phyloP scores from a whole-genome alignment of 2,113 vertebrate species.

The Ameiurus melas region DNA sequence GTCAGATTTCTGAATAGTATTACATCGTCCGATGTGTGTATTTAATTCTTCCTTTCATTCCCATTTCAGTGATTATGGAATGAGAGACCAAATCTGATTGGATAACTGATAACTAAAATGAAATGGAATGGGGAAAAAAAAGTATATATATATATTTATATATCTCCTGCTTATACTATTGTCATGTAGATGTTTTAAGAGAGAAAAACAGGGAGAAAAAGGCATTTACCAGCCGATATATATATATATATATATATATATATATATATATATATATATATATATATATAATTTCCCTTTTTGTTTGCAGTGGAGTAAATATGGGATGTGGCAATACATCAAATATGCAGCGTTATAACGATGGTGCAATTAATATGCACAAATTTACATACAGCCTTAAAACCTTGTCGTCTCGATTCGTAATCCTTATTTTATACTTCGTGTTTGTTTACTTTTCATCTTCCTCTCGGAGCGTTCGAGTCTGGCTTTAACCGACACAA shows the following conservation, averaged over 20 bases:
- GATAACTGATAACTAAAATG: background rate
- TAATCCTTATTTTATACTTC: background rate
- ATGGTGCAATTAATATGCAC: constrained; percentile 12
- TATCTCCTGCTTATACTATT: background rate
- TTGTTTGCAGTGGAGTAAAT: background rate
- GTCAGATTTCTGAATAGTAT: background rate
- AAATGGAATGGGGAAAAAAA: background rate
- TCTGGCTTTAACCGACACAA: background rate
- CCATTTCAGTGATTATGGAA: constrained; percentile 19
- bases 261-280: too few species aligned
- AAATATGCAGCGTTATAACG: constrained; percentile 18
- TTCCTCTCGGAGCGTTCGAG: background rate
- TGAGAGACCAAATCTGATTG: constrained; percentile 6
- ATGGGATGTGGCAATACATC: background rate
- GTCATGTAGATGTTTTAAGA: background rate
- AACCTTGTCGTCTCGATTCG: background rate
- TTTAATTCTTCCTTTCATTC: constrained; percentile 17
- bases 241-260: background rate
- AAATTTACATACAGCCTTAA: background rate
- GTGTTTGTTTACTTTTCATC: background rate
- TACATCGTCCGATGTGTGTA: background rate
- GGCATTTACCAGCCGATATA: background rate
- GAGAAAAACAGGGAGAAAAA: background rate
- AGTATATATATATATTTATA: too few species aligned
- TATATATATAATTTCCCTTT: background rate